Base-by-base conservation (phyloP, 92 coral and sea anemone species). In the Siderastrea radians region DNA sequence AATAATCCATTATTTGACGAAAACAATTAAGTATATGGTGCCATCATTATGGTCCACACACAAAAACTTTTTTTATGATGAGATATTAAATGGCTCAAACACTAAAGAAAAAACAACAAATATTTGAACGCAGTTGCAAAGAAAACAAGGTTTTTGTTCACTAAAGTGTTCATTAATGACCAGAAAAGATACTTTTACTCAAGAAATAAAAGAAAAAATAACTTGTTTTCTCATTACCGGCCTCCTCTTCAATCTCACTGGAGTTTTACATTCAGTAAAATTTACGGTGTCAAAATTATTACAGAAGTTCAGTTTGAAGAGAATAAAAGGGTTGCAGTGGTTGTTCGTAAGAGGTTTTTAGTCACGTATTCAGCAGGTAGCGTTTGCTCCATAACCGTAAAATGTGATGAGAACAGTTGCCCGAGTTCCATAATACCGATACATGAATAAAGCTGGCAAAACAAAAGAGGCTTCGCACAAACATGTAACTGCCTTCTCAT, bases 21-120 rank as follows among this genome's bases (percentile, higher is more conserved):
- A 26, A 79, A 7, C 53, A 69, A 69, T 67, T 6, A 46, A 70
- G 61, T 45, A 46, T 54, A 81, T 81, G 77, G 77, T 81, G 53
- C 53, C 68, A 69, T 76, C 44, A 69, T 69, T 54, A 44, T 66
- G 13, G 17, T 3, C 26, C 7, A 57, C 44, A 50, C 3, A 80
- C 38, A 26, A 26, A 26, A 26, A 68, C 19, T 14, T 8, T 65
- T 12, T 9, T n/a, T 66, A 7, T 52, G 49, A 67, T 78, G 58
- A 6, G 49, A 61, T 8, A 59, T 57, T 44, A 59, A 77, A 77
- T 48, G 82, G 61, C 13, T 48, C 12, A 64, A 19, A 53, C 6
- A 53, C 60, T 9, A 49, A 50, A 14, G 12, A 55, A 55, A 3
- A 8, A 11, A 53, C 6, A 75, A 75, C 5, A 26, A 75, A 38